Conservation (phyloP, 2,797 vertebrate genomes). For the Galaxias olidus region DNA sequence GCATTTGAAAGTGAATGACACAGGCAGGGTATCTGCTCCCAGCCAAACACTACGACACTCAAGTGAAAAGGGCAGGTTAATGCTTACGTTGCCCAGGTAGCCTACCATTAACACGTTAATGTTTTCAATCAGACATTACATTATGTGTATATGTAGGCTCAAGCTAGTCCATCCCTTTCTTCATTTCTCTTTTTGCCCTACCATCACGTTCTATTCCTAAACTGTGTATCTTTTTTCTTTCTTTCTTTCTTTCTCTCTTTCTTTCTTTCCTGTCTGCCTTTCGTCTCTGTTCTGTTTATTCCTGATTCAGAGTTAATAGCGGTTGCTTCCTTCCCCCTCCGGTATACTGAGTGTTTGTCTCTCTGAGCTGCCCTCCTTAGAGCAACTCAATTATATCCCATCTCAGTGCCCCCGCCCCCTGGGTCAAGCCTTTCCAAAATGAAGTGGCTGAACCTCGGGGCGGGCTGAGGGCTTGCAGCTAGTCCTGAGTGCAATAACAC, state of each 20-base stretch:
- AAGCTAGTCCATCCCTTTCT: too few relatives aligned
- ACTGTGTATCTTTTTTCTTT: neutral
- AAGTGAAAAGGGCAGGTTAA: too few relatives aligned
- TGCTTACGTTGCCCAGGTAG: too few relatives aligned
- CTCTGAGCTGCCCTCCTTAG: conserved; percentile 18
- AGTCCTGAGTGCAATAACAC: conserved; percentile 34
- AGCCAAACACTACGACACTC: too few relatives aligned
- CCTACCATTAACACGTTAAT: too few relatives aligned
- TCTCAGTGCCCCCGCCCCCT: conserved; percentile 11
- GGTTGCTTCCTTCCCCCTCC: conserved; percentile 8
- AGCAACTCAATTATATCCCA: conserved; percentile 41
- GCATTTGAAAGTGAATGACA: too few relatives aligned
- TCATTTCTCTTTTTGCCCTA: neutral
- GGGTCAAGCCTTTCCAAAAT: conserved; percentile 24
- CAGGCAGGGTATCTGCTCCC: too few relatives aligned
- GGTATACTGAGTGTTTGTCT: conserved; percentile 14
- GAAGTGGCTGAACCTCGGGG: conserved; percentile 30
- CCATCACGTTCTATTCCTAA: neutral
- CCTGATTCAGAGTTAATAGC: conserved; percentile 6
- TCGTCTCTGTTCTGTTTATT: conserved; percentile 1
- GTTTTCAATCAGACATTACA: too few relatives aligned
- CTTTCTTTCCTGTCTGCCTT: neutral
- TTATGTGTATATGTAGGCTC: neutral
- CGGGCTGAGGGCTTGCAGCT: conserved; percentile 29
- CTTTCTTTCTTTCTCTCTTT: conserved; percentile 2